phyloP scores from a whole-genome alignment of 2,113 vertebrate species.

The Sarotherodon lohbergeri region DNA sequence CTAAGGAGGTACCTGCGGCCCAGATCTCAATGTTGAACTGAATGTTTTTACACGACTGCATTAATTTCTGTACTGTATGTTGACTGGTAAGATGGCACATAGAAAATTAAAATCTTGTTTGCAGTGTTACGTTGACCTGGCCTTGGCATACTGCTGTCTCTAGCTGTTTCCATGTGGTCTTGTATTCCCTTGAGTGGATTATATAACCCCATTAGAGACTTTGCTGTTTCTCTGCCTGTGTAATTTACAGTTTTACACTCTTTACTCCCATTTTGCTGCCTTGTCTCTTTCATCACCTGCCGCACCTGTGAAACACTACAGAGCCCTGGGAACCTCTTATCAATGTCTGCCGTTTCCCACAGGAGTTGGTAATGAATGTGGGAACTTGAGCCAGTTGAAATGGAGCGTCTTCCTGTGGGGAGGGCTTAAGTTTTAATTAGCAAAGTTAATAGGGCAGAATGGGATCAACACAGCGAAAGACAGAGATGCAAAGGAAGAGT shows the following conservation, averaged over 20 bases:
- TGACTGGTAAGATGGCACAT: not conserved
- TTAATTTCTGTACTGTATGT: not conserved
- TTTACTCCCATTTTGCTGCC: not conserved
- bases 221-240: conserved; percentile 1
- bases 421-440: conserved; percentile 56
- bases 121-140: not conserved
- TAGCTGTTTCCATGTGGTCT: not conserved
- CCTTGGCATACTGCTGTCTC: not conserved
- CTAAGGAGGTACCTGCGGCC: not conserved
- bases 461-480: conserved; percentile 18
- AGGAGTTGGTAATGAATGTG: conserved; percentile 54
- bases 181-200: conserved; percentile 35
- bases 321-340: conserved; percentile 11
- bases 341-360: conserved; percentile 22
- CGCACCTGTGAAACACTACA: conserved; percentile 15
- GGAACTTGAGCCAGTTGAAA: conserved; percentile 47
- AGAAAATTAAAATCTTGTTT: not conserved
- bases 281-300: not conserved
- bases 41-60: not conserved
- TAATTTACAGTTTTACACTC: conserved; percentile 31
- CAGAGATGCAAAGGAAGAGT: not conserved
- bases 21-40: not conserved
- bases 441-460: conserved; percentile 47
- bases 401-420: conserved; percentile 37
- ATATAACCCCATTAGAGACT: conserved; percentile 34